Conservation (phyloP, 2,888 invertebrate genomes). For the Scaptomyza reducta region DNA sequence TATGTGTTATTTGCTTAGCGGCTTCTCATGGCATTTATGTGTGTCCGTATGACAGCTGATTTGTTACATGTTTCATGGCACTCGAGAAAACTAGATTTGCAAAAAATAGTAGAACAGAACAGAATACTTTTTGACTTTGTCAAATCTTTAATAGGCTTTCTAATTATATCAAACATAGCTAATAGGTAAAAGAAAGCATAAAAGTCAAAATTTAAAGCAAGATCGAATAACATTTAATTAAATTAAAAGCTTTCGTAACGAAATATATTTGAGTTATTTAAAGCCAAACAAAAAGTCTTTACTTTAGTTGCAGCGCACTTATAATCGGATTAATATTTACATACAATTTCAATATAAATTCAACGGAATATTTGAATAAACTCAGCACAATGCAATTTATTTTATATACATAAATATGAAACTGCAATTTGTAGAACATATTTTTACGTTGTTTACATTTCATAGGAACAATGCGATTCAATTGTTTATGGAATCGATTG, state of each 20-base stretch:
- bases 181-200: not conserved
- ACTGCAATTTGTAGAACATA: constrained; percentile 21
- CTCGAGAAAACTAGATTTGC: not conserved
- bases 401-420: constrained; percentile 1
- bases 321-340: constrained; percentile 14
- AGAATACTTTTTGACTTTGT: not conserved
- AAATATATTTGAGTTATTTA: not conserved
- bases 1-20: constrained; percentile 32
- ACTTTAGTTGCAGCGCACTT: no score
- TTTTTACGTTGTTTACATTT: constrained; percentile 49
- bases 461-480: constrained; percentile 14
- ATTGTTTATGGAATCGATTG: constrained; percentile 32
- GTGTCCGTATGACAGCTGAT: constrained; percentile 38
- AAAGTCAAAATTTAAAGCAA: not conserved
- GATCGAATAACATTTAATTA: not conserved
- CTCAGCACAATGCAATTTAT: constrained; percentile 24
- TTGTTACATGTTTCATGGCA: constrained; percentile 16
- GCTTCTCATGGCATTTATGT: constrained; percentile 35
- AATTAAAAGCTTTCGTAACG: not conserved
- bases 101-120: not conserved
- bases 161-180: not conserved
- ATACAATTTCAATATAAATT: constrained; percentile 11
- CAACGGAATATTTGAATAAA: constrained; percentile 6
- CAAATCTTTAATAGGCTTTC: not conserved
- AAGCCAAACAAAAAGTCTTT: not conserved